Base-by-base conservation (phyloP, 1,140 invertebrate species). In the Parapsyche elsis region DNA sequence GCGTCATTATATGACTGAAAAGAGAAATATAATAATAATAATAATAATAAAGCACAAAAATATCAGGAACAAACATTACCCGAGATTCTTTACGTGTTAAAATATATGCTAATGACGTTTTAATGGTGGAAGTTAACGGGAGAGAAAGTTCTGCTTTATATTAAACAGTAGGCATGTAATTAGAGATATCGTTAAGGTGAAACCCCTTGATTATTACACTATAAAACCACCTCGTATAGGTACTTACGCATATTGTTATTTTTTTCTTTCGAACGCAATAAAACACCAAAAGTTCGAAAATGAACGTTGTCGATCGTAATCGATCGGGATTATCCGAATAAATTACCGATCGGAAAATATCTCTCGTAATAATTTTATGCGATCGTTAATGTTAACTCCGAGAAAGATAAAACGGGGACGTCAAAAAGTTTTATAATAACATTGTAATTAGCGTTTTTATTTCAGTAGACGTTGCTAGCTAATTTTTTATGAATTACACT, bases 91-190 rank as follows among this genome's bases (percentile, higher is more conserved):
- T 67, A 67, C 64, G 64, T 67, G 64, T 67, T 67, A 67, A 67
- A 67, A 67, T 67, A 67, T 67, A 67, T 67, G 64, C 64, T 67
- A 67, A 67, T 67, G 64, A 67, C 64, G 64, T 67, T 67, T 67
- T 67, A 67, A 67, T 67, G 64, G 64, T 67, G 21, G 64, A 67
- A 67, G 64, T 67, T 67, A 67, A 67, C 64, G 21, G 64, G 24
- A 67, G 64, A 67, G 64, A 67, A 67, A 67, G 64, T 67, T 67
- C 64, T 67, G 64, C 64, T 67, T 67, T 67, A 67, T 67, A 67
- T 67, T 67, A 67, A 67, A 67, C 64, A 67, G 64, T 67, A 67
- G 64, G 64, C 64, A 67, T 67, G 64, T 67, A 67, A 67, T 67
- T 67, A 67, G 64, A 67, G 64, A 67, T 67, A 67, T 67, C 64